A percentile compares a stretch with the other conserved stretches of the same genome.
phyloP scores from a whole-genome alignment of 2,113 vertebrate species.

The Lagopus leucura region DNA sequence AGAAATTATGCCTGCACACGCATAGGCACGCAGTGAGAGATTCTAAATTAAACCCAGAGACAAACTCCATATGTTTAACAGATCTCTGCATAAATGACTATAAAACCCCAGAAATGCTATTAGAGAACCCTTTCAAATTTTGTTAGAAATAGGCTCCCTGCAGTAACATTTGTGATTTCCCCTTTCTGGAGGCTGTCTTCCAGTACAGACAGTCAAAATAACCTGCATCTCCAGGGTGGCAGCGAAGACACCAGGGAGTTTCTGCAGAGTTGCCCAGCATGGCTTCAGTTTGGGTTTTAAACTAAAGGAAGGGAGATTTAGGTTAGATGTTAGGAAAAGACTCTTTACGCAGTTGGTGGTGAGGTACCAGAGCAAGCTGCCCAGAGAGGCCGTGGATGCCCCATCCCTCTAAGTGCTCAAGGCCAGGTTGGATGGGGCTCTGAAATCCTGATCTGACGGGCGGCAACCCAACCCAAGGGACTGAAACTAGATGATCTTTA shows the following conservation, averaged over 20 bases:
- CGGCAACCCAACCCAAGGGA: too few species aligned
- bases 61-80: not conserved
- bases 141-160: not conserved
- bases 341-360: too few species aligned
- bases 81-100: not conserved
- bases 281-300: too few species aligned
- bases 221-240: not conserved
- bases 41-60: not conserved
- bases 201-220: not conserved
- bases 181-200: not conserved
- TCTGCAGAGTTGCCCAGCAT: not conserved
- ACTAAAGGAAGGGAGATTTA: too few species aligned
- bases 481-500: too few species aligned
- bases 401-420: too few species aligned
- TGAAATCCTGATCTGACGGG: too few species aligned
- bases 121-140: not conserved
- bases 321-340: too few species aligned
- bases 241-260: not conserved
- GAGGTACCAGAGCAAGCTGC: too few species aligned
- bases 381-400: too few species aligned
- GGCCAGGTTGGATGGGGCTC: too few species aligned
- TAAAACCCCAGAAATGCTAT: not conserved
- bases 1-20: not conserved
- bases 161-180: not conserved
- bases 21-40: fast-evolving